Percentiles rank a stretch among this genome's conserved stretches.
Evolutionary conservation across 2,888 invertebrate genomes (phyloP).

Genomic region (Meandrusa payeni): DNA sequence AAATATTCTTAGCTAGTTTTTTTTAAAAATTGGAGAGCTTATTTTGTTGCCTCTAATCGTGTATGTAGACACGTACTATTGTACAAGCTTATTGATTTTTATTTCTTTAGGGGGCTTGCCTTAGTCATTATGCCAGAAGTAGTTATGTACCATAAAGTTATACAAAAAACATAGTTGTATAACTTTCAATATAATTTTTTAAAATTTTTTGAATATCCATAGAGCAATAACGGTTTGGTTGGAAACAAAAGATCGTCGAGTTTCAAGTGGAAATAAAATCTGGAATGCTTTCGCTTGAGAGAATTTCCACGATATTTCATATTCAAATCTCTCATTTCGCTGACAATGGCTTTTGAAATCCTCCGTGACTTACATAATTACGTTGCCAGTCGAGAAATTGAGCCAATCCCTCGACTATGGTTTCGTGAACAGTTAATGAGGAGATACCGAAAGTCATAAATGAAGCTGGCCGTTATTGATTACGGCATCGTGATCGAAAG

Average conservation of each 20-base stretch:
- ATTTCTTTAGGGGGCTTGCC: too few relatives aligned
- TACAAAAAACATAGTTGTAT: too few relatives aligned
- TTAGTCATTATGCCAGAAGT: too few relatives aligned
- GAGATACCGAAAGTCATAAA: not conserved
- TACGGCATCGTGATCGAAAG: too few relatives aligned
- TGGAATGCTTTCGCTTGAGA: conserved; percentile 30
- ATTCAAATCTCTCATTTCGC: conserved; percentile 40
- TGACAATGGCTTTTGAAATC: conserved; percentile 34
- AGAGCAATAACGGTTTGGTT: conserved; percentile 14
- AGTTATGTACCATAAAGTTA: too few relatives aligned
- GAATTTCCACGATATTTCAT: conserved; percentile 45
- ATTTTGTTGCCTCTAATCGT: too few relatives aligned
- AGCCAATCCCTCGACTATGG: conserved; percentile 5
- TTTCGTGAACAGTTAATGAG: conserved; percentile 2
- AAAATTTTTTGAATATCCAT: conserved; percentile 29
- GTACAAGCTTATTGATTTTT: too few relatives aligned
- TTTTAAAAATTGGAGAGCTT: too few relatives aligned
- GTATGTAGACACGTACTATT: too few relatives aligned
- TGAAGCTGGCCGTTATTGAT: too few relatives aligned
- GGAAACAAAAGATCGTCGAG: conserved; percentile 38
- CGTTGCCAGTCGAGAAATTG: conserved; percentile 10
- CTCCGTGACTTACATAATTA: conserved; percentile 15
- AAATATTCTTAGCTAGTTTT: too few relatives aligned
- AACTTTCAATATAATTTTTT: not conserved
- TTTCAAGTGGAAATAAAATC: conserved; percentile 46